Conservation (phyloP, 2,797 vertebrate species). For the Remorina albescens region DNA sequence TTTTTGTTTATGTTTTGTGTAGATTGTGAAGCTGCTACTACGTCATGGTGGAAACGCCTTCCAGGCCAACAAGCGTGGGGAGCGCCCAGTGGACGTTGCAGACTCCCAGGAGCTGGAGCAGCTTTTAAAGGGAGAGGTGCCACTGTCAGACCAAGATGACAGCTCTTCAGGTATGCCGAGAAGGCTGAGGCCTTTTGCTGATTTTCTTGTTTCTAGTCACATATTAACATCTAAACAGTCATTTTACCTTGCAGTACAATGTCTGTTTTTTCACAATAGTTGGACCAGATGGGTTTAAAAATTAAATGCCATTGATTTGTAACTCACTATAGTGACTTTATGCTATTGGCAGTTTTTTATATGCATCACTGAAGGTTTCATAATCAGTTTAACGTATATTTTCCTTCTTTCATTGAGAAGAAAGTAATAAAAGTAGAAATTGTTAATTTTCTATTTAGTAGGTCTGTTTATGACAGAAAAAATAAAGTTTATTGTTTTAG, state of each 20-base stretch:
- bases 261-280: too few species aligned
- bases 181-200: neutral
- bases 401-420: too few species aligned
- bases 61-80: constrained; percentile 97
- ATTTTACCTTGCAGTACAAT: too few species aligned
- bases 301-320: too few species aligned
- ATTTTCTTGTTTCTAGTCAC: neutral
- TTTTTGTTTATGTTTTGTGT: constrained; percentile 38
- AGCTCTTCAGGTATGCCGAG: constrained; percentile 91
- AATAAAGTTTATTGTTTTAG: neutral
- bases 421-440: too few species aligned
- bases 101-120: constrained; percentile 96
- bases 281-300: neutral
- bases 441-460: too few species aligned
- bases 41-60: constrained; percentile 96
- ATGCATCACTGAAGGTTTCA: neutral
- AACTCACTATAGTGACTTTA: too few species aligned
- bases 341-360: neutral
- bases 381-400: too few species aligned
- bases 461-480: neutral
- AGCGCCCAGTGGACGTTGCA: constrained; percentile 97
- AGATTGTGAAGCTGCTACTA: constrained; percentile 99
- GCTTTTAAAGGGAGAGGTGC: constrained; percentile 93
- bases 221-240: neutral
- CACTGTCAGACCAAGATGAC: constrained; percentile 94